These are phyloP conservation scores for Typhlichthys subterraneus DNA, from an alignment of 2,797 vertebrate species.

Conservation along the genomic window DNA sequence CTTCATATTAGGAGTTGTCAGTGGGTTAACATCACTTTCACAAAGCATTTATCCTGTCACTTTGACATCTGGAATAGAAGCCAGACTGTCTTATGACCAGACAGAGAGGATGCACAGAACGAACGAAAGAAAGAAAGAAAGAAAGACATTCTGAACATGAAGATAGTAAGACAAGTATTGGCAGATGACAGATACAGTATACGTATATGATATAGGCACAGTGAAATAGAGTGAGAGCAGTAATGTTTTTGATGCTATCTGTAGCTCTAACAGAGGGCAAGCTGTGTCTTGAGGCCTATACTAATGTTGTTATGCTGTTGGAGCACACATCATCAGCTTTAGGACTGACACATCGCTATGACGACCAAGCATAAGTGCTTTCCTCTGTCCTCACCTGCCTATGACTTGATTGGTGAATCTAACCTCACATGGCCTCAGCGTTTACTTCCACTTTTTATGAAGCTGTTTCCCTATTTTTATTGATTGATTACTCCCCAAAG, in stretches of 20 bases:
- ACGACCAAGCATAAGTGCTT: constrained; percentile 50
- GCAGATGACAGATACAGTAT: constrained; percentile 7
- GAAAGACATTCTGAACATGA: constrained; percentile 2
- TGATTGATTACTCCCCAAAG: no score
- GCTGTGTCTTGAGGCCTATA: constrained; percentile 32
- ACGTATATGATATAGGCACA: not conserved
- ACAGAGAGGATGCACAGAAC: constrained; percentile 15
- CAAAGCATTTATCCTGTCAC: constrained; percentile 39
- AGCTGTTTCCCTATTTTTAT: no score
- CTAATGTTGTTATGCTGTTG: constrained; percentile 12
- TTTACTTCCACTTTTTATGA: no score
- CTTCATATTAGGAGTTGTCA: constrained; percentile 61
- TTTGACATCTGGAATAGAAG: constrained; percentile 43
- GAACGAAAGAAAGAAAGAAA: not conserved
- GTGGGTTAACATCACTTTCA: constrained; percentile 56
- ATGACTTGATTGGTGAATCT: constrained; percentile 3
- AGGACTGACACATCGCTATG: constrained; percentile 16
- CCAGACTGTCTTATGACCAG: constrained; percentile 45
- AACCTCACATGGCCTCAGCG: not conserved
- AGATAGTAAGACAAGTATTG: constrained; percentile 7
- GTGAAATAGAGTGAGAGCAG: not conserved
- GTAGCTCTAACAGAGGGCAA: not conserved
- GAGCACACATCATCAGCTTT: constrained; percentile 41
- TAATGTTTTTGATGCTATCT: constrained; percentile 17
- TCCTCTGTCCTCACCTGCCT: constrained; percentile 53